Conservation (phyloP, 2,888 invertebrate species). For the Torymus tubicola region DNA sequence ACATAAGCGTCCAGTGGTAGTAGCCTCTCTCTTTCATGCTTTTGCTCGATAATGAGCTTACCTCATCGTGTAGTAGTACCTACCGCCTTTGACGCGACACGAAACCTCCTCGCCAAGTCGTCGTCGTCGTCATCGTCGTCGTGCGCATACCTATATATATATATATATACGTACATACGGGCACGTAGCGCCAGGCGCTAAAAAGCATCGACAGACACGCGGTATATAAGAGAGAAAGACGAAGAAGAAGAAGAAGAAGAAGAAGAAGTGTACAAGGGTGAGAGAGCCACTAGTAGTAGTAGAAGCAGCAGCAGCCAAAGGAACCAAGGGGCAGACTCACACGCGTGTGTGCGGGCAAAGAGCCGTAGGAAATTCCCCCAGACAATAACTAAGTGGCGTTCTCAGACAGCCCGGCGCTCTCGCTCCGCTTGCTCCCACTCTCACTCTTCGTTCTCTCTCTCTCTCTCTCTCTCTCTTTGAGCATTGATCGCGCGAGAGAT, state of each 20-base stretch:
- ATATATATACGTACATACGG: neutral
- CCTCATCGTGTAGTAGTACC: slow-evolving; percentile 16
- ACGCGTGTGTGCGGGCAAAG: neutral
- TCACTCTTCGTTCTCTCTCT: slow-evolving; percentile 29
- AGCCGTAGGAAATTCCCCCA: slow-evolving; percentile 39
- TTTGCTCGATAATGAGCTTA: slow-evolving; percentile 29
- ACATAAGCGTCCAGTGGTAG: slow-evolving; percentile 9
- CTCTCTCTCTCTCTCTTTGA: slow-evolving; percentile 24
- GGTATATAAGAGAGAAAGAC: neutral
- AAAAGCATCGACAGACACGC: slow-evolving; percentile 15
- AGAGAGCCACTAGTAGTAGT: slow-evolving; percentile 41
- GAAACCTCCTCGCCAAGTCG: no score
- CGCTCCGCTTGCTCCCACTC: slow-evolving; percentile 46
- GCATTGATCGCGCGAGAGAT: slow-evolving; percentile 61
- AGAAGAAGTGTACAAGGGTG: slow-evolving; percentile 47
- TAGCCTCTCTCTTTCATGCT: slow-evolving; percentile 1
- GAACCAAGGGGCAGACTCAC: no score
- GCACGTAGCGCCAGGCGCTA: neutral
- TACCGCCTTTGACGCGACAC: neutral
- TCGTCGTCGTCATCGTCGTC: no score
- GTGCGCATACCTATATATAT: neutral
- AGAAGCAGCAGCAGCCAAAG: slow-evolving; percentile 12
- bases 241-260: slow-evolving; percentile 57
- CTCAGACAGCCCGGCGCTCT: slow-evolving; percentile 69
- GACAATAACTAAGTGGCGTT: slow-evolving; percentile 68